Conservation (phyloP, 2,888 invertebrate genomes). For the Alcis repandata region DNA sequence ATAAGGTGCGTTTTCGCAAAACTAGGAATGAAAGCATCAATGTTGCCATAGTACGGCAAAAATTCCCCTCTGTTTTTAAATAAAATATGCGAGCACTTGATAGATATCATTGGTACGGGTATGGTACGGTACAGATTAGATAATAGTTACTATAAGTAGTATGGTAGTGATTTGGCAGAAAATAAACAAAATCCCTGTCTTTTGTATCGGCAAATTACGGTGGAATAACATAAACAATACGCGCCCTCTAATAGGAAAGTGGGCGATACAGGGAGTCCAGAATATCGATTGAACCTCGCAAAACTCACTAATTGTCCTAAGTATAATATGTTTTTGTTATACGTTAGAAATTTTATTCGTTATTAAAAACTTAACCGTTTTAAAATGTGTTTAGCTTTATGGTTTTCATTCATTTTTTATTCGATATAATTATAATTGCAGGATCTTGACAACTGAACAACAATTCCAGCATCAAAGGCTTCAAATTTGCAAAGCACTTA, state of each 20-base stretch:
- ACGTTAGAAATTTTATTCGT: too few species aligned
- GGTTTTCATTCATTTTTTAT: too few species aligned
- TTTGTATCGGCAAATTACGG: conserved; percentile 78
- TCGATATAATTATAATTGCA: too few species aligned
- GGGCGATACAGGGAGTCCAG: conserved; percentile 63
- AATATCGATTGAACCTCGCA: too few species aligned
- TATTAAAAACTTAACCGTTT: too few species aligned
- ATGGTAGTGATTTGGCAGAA: conserved; percentile 81
- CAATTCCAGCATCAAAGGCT: too few species aligned
- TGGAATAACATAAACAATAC: conserved; percentile 83
- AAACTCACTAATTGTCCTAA: too few species aligned
- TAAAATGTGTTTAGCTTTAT: too few species aligned
- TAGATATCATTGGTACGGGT: conserved; percentile 75
- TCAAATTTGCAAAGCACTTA: too few species aligned
- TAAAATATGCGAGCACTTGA: conserved; percentile 74
- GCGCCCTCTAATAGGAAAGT: conserved; percentile 69
- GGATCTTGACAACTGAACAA: too few species aligned
- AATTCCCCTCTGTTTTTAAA: conserved; percentile 78
- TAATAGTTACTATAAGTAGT: conserved; percentile 64
- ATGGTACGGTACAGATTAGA: conserved; percentile 1
- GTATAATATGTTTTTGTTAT: too few species aligned
- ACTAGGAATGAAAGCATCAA: conserved; percentile 14
- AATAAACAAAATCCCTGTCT: conserved; percentile 79
- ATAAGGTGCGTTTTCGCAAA: conserved; percentile 32
- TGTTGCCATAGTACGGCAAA: conserved; percentile 13